These are phyloP conservation scores for Ceyx erithaca DNA, from an alignment of 2,797 vertebrate genomes.

Conservation along the genomic window DNA sequence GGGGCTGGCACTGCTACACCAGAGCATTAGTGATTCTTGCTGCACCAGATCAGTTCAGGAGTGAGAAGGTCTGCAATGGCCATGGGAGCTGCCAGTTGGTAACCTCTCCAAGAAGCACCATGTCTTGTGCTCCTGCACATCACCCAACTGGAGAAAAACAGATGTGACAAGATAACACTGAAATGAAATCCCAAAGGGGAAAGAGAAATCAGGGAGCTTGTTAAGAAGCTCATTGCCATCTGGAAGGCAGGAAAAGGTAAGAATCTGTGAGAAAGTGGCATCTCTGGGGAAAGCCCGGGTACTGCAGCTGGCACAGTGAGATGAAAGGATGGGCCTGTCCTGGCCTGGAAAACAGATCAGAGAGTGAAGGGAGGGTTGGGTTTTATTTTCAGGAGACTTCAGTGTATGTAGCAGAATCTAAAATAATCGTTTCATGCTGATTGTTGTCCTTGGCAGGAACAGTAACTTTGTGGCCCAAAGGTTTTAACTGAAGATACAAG, in stretches of 20 bases:
- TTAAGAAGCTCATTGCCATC: conserved; percentile 57
- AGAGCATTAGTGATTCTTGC: background rate
- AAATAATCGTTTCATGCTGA: conserved; percentile 38
- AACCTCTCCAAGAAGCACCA: background rate
- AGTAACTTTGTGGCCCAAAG: conserved; percentile 52
- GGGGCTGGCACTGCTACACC: background rate
- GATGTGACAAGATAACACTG: conserved; percentile 36
- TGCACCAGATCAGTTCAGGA: background rate
- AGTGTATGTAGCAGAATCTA: conserved; percentile 11
- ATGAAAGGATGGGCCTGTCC: background rate
- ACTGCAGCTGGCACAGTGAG: background rate
- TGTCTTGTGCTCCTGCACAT: background rate
- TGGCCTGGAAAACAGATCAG: background rate
- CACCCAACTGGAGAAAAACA: conserved; percentile 36
- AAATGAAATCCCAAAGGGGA: conserved; percentile 28
- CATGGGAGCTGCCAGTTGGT: background rate
- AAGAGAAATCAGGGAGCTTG: conserved; percentile 34
- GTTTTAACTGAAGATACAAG: conserved; percentile 19
- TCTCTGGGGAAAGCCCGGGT: conserved; percentile 24
- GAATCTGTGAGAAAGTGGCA: conserved; percentile 16
- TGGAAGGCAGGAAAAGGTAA: conserved; percentile 37
- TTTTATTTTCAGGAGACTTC: background rate
- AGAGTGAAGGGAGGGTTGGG: background rate
- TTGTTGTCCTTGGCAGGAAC: conserved; percentile 43
- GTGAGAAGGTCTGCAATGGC: background rate